Percentiles rank a stretch among this genome's conserved stretches.
Conservation (phyloP, 2,113 vertebrate genomes). For the Arvicanthis niloticus region DNA sequence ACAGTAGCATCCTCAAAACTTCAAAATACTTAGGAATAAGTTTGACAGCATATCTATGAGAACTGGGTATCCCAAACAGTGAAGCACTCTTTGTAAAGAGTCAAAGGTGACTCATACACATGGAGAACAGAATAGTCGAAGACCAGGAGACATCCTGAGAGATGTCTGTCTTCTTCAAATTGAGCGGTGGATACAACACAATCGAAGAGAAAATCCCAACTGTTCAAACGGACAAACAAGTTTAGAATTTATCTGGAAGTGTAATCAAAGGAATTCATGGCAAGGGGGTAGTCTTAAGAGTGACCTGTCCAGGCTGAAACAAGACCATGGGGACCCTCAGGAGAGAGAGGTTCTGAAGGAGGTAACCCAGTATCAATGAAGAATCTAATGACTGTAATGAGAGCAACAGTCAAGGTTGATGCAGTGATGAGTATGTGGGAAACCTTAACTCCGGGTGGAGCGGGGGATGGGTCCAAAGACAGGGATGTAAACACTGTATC, state of each 20-base stretch:
- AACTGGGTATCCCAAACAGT: background rate
- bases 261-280: background rate
- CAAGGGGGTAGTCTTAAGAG: background rate
- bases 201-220: background rate
- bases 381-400: background rate
- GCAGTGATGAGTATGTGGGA: background rate
- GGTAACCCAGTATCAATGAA: background rate
- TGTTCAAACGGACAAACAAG: background rate
- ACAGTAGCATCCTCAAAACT: background rate
- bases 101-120: no score
- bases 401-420: no score
- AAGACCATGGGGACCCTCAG: no score
- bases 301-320: background rate
- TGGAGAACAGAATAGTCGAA: background rate
- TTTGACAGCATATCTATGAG: background rate
- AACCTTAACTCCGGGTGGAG: no score
- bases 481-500: no score
- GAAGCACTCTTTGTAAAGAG: background rate
- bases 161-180: background rate
- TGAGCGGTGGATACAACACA: background rate
- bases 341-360: background rate
- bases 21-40: background rate
- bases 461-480: background rate
- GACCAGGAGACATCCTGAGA: background rate
- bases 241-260: background rate